These are phyloP conservation scores for Cyclura pinguis DNA, from an alignment of 2,797 vertebrate species.

Conservation along the genomic window DNA sequence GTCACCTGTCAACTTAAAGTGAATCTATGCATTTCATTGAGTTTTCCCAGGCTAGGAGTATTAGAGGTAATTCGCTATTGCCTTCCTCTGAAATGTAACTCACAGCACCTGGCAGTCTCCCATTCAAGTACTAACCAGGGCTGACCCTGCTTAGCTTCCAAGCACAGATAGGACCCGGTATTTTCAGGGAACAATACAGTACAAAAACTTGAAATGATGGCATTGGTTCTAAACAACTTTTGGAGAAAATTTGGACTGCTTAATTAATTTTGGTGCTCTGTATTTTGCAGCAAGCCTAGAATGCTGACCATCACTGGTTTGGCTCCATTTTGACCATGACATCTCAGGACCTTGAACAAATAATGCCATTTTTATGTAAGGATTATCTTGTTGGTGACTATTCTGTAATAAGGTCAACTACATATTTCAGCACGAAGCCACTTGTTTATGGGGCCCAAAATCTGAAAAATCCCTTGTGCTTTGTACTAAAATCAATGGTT, in stretches of 20 bases:
- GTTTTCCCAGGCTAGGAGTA: too few relatives aligned
- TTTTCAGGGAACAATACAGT: neutral
- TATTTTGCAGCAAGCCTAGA: conserved; percentile 21
- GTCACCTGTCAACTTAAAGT: too few relatives aligned
- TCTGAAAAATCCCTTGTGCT: conserved; percentile 35
- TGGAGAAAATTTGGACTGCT: neutral
- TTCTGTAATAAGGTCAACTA: neutral
- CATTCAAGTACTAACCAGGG: too few relatives aligned
- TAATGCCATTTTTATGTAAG: neutral
- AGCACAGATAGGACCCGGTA: too few relatives aligned
- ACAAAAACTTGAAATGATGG: neutral
- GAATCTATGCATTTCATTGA: too few relatives aligned
- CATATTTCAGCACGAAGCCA: neutral
- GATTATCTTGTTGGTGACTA: neutral
- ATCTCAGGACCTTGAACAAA: neutral
- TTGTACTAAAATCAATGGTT: conserved; percentile 16
- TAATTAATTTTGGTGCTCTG: neutral
- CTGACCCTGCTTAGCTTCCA: too few relatives aligned
- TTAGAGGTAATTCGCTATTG: too few relatives aligned
- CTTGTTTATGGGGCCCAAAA: conserved; percentile 10
- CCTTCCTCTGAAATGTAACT: too few relatives aligned
- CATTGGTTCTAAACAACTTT: neutral
- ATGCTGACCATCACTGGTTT: neutral
- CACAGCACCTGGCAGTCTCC: too few relatives aligned
- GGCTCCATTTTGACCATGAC: neutral